phyloP scores from a whole-genome alignment of 2,888 invertebrate species.

The Limnephilus lunatus region DNA sequence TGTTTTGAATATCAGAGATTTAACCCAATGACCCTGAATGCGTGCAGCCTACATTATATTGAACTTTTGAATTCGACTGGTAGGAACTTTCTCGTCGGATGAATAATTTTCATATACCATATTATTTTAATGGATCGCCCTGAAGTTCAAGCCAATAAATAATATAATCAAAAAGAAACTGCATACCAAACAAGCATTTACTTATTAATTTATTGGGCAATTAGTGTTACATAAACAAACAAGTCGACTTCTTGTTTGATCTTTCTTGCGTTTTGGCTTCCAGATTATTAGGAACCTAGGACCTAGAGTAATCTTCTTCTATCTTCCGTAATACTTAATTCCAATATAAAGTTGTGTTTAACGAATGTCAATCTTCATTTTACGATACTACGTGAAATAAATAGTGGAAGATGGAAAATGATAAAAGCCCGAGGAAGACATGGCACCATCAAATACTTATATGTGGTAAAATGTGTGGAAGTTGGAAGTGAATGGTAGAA shows the following conservation, averaged over 20 bases:
- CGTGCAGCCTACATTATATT: not conserved
- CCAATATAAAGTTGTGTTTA: no score
- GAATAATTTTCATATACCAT: not conserved
- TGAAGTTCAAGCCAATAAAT: not conserved
- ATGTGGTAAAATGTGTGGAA: no score
- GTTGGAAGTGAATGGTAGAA: no score
- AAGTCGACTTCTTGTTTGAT: not conserved
- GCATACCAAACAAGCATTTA: not conserved
- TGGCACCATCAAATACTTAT: no score
- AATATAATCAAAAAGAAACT: not conserved
- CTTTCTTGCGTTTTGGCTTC: not conserved
- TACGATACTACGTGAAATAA: no score
- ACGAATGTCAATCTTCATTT: no score
- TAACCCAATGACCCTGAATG: constrained; percentile 2
- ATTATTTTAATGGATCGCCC: not conserved
- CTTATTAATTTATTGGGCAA: not conserved
- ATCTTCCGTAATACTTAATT: no score
- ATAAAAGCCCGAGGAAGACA: no score
- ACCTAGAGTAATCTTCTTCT: no score
- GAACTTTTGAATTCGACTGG: not conserved
- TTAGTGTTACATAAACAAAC: not conserved
- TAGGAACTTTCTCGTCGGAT: not conserved
- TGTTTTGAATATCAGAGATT: not conserved
- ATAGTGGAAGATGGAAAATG: no score
- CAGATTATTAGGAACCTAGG: not conserved